Conservation (phyloP, 2,113 vertebrate species). For the Tragelaphus imberbis region DNA sequence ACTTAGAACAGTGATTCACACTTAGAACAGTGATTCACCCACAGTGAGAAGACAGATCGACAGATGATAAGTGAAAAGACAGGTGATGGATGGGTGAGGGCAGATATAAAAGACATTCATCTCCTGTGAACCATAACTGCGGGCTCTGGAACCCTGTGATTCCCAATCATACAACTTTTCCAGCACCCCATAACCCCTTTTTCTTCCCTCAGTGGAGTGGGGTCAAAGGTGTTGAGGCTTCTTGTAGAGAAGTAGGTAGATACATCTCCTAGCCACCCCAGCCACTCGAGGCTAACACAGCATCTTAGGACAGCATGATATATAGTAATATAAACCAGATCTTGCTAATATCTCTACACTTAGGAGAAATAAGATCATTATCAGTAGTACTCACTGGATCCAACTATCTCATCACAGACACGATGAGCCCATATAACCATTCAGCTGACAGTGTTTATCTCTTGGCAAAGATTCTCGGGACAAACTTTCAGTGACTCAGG, state of each 20-base stretch:
- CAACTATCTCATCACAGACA: background rate
- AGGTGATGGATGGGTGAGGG: background rate
- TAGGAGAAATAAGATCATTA: background rate
- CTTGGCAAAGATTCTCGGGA: background rate
- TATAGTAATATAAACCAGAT: background rate
- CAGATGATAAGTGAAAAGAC: background rate
- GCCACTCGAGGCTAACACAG: background rate
- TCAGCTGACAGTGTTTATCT: constrained; percentile 35
- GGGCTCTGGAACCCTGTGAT: background rate
- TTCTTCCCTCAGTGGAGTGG: background rate
- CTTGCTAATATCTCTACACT: background rate
- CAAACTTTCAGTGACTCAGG: background rate
- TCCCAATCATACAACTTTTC: background rate
- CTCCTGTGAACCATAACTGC: background rate
- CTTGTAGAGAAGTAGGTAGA: background rate
- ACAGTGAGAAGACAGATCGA: background rate
- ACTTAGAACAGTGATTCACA: background rate
- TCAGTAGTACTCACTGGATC: background rate
- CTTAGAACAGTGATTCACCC: background rate
- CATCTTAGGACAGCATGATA: no score
- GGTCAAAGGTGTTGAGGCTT: background rate
- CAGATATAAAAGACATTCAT: background rate
- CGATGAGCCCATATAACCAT: background rate
- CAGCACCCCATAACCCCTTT: background rate
- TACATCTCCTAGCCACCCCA: background rate